phyloP scores from a whole-genome alignment of 1,140 invertebrate species.

The Penaeus chinensis region DNA sequence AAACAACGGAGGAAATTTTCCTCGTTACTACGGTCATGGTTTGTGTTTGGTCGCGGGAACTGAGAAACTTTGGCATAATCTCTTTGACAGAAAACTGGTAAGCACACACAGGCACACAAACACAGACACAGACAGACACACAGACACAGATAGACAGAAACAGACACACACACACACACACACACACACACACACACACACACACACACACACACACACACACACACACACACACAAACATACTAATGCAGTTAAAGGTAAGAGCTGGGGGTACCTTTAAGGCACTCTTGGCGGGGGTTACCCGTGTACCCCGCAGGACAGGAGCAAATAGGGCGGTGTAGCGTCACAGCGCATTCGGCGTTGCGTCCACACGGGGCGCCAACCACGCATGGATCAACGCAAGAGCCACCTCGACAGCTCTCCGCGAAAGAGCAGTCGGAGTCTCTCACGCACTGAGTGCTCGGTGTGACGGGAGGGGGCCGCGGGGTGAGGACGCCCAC shows the following conservation, averaged over 20 bases:
- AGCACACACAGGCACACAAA: no score
- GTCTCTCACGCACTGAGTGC: conserved; percentile 21
- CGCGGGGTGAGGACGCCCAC: neutral
- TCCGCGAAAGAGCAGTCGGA: conserved; percentile 62
- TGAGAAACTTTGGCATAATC: no score
- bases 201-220: conserved; percentile 31
- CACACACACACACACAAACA: conserved; percentile 26
- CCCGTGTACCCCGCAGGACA: conserved; percentile 65
- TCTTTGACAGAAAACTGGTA: no score
- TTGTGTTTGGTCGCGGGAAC: no score
- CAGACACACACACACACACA: neutral
- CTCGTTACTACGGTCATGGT: no score
- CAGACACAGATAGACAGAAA: no score
- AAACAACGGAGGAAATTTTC: no score
- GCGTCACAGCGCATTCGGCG: conserved; percentile 64
- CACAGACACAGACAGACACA: no score
- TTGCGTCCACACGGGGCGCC: conserved; percentile 66
- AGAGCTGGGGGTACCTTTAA: conserved; percentile 16
- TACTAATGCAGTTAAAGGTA: neutral
- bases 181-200: conserved; percentile 3
- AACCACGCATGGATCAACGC: conserved; percentile 65
- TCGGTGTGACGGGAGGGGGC: neutral
- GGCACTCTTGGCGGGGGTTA: conserved; percentile 60
- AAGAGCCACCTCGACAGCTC: conserved; percentile 65
- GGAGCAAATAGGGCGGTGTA: conserved; percentile 65